Conservation (phyloP, 2,797 vertebrate species). For the Taenioides sp. region DNA sequence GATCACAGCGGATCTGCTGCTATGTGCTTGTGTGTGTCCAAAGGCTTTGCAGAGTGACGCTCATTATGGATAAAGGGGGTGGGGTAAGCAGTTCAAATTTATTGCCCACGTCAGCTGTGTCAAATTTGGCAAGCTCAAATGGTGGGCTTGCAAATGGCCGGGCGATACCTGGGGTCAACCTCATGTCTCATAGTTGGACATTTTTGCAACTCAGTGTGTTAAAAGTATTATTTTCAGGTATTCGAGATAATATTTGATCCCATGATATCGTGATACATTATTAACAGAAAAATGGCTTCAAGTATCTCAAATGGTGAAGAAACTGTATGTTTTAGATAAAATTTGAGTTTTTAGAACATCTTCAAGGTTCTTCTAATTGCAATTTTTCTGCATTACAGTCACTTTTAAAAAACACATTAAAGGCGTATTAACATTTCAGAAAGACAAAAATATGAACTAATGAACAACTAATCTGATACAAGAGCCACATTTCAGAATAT, state of each 20-base stretch:
- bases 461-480: too few species aligned
- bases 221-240: not conserved
- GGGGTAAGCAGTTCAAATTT: slow-evolving; percentile 81
- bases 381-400: too few species aligned
- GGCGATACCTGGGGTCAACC: slow-evolving; percentile 72
- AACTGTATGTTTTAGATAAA: too few species aligned
- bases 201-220: slow-evolving; percentile 21
- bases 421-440: too few species aligned
- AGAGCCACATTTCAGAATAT: not conserved
- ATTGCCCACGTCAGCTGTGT: slow-evolving; percentile 83
- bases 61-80: slow-evolving; percentile 78
- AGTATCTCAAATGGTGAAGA: too few species aligned
- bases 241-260: not conserved
- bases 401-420: too few species aligned
- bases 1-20: slow-evolving; percentile 19
- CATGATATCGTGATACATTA: not conserved
- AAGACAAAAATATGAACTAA: too few species aligned
- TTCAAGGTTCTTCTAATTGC: too few species aligned
- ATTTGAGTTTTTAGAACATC: too few species aligned
- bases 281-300: not conserved
- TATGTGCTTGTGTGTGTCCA: slow-evolving; percentile 53
- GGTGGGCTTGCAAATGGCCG: slow-evolving; percentile 82
- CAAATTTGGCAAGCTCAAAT: slow-evolving; percentile 84
- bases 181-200: slow-evolving; percentile 57
- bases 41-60: slow-evolving; percentile 51